Conservation (phyloP, 2,888 invertebrate genomes). For the Trichopoda pennipes region DNA sequence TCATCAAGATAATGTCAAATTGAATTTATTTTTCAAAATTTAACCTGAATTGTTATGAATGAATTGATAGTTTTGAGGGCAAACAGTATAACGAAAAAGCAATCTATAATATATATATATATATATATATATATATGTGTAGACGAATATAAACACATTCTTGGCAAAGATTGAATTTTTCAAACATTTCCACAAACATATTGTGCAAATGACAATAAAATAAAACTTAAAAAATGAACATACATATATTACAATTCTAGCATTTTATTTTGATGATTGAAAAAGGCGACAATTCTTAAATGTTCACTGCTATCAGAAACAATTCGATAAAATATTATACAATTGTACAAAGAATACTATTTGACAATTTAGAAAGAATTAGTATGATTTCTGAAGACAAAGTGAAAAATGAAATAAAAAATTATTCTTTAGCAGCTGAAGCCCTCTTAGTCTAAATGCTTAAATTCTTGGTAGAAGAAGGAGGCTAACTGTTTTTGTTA, state of each 20-base stretch:
- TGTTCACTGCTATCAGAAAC: slow-evolving; percentile 27
- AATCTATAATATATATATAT: slow-evolving; percentile 43
- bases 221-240: background rate
- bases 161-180: slow-evolving; percentile 2
- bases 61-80: slow-evolving; percentile 40
- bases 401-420: slow-evolving; percentile 10
- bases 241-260: slow-evolving; percentile 8
- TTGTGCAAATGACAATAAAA: slow-evolving; percentile 29
- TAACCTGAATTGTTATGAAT: slow-evolving; percentile 54
- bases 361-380: slow-evolving; percentile 33
- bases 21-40: slow-evolving; percentile 63
- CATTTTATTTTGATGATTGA: background rate
- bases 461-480: background rate
- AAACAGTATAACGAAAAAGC: slow-evolving; percentile 30
- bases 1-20: slow-evolving; percentile 68
- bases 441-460: background rate
- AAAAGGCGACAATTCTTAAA: slow-evolving; percentile 29
- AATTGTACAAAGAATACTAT: background rate
- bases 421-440: slow-evolving; percentile 4
- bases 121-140: too few species aligned
- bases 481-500: background rate
- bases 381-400: slow-evolving; percentile 33
- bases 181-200: slow-evolving; percentile 8
- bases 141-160: slow-evolving; percentile 13
- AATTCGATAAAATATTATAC: slow-evolving; percentile 7